Percentiles rank a stretch among this genome's conserved stretches.
These are phyloP conservation scores for Campylorhamphus procurvoides DNA, from an alignment of 2,113 vertebrate species.

Conservation along the genomic window DNA sequence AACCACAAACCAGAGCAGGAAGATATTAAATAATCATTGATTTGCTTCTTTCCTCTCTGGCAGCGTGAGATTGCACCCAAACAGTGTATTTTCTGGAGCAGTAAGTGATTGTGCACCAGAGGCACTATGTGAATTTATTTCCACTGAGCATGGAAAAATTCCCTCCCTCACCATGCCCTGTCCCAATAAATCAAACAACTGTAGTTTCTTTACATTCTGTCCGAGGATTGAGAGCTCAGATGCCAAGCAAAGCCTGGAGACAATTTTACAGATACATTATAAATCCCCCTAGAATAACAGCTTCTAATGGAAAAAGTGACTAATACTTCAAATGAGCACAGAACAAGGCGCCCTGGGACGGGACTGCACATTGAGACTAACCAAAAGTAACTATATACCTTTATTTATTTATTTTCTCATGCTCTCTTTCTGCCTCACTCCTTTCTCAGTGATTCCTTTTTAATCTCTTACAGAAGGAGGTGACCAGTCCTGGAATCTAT, in stretches of 20 bases:
- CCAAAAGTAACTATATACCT: constrained; percentile 47
- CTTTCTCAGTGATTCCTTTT: background rate
- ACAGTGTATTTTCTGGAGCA: background rate
- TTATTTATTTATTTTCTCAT: background rate
- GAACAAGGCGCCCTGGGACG: background rate
- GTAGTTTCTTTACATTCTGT: constrained; percentile 46
- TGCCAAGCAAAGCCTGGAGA: constrained; percentile 62
- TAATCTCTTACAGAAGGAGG: constrained; percentile 46
- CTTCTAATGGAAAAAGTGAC: constrained; percentile 67
- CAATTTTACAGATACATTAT: constrained; percentile 62
- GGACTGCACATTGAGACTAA: background rate
- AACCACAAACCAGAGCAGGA: background rate
- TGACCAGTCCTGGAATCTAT: constrained; percentile 29
- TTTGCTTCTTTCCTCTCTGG: background rate
- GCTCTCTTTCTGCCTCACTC: background rate
- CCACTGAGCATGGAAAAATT: constrained; percentile 42
- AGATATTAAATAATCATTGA: background rate
- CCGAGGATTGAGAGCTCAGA: constrained; percentile 1
- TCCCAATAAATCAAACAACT: constrained; percentile 45
- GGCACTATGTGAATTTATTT: constrained; percentile 31
- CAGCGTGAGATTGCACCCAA: background rate
- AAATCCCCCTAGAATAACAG: constrained; percentile 55
- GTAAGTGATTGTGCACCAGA: background rate
- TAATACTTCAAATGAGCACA: constrained; percentile 26
- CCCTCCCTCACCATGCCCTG: background rate